phyloP scores from a whole-genome alignment of 2,797 vertebrate species.

The Limnodromus scolopaceus region DNA sequence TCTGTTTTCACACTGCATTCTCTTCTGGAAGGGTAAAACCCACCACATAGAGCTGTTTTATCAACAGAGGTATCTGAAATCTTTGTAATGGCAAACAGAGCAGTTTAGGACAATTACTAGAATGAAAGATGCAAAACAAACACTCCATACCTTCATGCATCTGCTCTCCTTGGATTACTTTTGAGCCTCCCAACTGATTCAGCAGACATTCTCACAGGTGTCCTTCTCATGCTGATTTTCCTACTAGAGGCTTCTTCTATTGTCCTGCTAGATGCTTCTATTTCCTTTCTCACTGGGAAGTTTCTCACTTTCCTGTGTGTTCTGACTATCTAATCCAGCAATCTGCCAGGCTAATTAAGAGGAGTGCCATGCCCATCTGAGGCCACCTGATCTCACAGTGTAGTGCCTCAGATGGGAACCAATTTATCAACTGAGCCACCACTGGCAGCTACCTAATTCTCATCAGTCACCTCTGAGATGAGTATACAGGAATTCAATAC shows the following conservation, averaged over 20 bases:
- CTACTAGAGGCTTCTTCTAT: background rate
- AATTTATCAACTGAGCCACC: background rate
- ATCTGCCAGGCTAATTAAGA: background rate
- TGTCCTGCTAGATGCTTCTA: background rate
- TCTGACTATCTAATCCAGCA: background rate
- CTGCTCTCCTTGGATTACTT: background rate
- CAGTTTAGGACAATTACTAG: background rate
- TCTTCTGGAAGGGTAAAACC: background rate
- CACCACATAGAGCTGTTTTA: background rate
- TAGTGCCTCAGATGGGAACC: background rate
- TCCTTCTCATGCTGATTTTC: background rate
- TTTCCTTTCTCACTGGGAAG: background rate
- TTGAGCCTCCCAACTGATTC: background rate
- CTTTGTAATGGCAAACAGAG: background rate
- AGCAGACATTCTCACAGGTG: background rate
- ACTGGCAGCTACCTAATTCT: background rate
- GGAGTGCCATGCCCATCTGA: background rate
- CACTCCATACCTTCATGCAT: fast-evolving
- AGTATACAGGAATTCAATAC: background rate
- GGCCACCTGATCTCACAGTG: background rate
- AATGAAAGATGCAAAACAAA: background rate
- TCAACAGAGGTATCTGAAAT: background rate
- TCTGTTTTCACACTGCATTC: background rate
- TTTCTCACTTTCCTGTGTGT: background rate
- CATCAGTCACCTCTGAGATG: background rate